phyloP scores from a whole-genome alignment of 2,113 vertebrate species.

The Podarcis muralis region DNA sequence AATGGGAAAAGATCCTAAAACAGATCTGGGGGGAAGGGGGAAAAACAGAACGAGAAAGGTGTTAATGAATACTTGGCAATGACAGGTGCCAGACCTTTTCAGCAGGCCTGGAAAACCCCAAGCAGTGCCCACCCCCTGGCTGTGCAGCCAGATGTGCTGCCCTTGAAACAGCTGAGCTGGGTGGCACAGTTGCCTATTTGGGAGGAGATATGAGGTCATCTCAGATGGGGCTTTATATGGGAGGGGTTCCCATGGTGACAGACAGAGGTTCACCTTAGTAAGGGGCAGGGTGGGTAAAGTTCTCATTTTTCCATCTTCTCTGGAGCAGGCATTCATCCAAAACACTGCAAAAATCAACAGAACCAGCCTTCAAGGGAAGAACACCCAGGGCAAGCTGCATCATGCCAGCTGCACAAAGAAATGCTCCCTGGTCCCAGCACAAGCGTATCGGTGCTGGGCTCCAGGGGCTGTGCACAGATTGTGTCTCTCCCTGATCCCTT shows the following conservation, averaged over 20 bases:
- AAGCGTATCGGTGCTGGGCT: neutral
- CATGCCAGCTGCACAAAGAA: constrained; percentile 34
- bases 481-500: neutral
- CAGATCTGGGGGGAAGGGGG: fast-evolving
- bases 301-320: constrained; percentile 52
- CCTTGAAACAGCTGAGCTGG: neutral
- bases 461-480: neutral
- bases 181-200: constrained; percentile 5
- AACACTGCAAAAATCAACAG: constrained; percentile 53
- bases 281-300: constrained; percentile 51
- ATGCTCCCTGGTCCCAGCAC: fast-evolving
- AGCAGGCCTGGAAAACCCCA: neutral
- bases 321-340: constrained; percentile 59
- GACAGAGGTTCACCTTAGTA: constrained; percentile 53
- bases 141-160: neutral
- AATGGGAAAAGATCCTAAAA: neutral
- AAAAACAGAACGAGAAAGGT: neutral
- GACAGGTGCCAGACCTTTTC: neutral
- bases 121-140: neutral
- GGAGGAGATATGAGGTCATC: constrained; percentile 53
- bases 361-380: constrained; percentile 18
- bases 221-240: constrained; percentile 25
- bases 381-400: constrained; percentile 47
- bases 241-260: constrained; percentile 68
- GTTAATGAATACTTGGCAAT: neutral